Evolutionary conservation across 2,888 invertebrate species (phyloP), one percentile per base, ranked within the genome.

Genomic region (Lacanobia oleracea): DNA sequence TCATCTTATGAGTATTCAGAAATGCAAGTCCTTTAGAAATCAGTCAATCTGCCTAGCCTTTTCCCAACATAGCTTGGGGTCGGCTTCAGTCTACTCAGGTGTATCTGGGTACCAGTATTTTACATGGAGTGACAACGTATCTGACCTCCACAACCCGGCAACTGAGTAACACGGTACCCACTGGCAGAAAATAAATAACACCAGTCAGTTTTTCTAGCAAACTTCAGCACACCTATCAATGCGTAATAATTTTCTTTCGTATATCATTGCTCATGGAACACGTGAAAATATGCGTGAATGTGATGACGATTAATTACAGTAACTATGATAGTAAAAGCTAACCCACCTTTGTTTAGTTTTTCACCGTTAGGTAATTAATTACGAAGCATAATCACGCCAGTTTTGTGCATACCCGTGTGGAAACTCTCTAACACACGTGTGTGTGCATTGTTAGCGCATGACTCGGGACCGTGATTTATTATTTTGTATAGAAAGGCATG

Each of bases 331-430:
- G 57, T 81, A 72, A 77, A 69, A 61, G 59, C 21, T 64, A 37
- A 56, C 40, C 64, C 43, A 27, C 54, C 61, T 78, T 70, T 81
- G 74, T 77, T 77, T 60, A 27, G 51, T 67, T 57, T 51, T 67
- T 82, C 69, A 70, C 79, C 69, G 73, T 72, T 66, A 81, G 33
- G 61, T 77, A 81, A 83, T 84, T 79, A 81, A 83, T 84, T 79
- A 81, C 62, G n/a, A 66, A 50, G 27, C 56, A 43, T 54, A 61
- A 69, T 63, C 63, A 23, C 40, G 61, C 33, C 7, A 27, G 64
- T 67, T 83, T 72, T 74, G 72, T 69, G 67, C 65, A 73, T 57
- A 69, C 48, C 76, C 75, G 67, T 65, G 14, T 67, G 76, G 66
- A 77, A 76, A 67, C 33, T 67, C 67, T 77, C 66, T 71, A 73